Conservation (phyloP, 1,140 invertebrate genomes). For the Zeugodacus cucurbitae region DNA sequence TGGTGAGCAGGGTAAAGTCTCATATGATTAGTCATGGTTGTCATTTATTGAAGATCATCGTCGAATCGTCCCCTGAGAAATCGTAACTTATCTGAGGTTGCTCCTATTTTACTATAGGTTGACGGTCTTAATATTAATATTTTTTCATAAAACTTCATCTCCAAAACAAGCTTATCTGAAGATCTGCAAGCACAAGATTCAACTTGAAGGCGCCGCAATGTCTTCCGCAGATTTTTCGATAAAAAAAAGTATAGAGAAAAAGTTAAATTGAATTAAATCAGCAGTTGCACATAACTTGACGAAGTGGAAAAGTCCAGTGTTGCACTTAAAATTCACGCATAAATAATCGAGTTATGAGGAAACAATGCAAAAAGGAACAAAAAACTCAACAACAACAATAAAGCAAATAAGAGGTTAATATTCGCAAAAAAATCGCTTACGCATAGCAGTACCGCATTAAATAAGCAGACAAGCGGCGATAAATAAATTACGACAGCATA, state of each 20-base stretch:
- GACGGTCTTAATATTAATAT: no score
- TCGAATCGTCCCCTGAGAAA: no score
- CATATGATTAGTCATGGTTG: no score
- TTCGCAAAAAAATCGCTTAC: not conserved
- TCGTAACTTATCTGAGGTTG: no score
- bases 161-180: no score
- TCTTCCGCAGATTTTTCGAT: not conserved
- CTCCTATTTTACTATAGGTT: no score
- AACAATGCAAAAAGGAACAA: not conserved
- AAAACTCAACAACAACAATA: not conserved
- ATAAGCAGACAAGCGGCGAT: not conserved
- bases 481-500: slow-evolving; percentile 16
- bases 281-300: not conserved
- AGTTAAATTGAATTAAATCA: not conserved
- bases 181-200: not conserved
- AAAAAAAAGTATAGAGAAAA: not conserved
- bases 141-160: no score
- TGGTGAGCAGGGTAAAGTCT: no score
- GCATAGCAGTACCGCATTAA: not conserved
- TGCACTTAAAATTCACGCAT: not conserved
- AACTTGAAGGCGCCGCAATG: not conserved
- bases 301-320: not conserved
- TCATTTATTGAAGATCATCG: no score
- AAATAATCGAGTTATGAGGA: slow-evolving; percentile 13
- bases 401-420: not conserved